phyloP scores from a whole-genome alignment of 2,888 invertebrate genomes.

The Spilosoma lubricipeda region DNA sequence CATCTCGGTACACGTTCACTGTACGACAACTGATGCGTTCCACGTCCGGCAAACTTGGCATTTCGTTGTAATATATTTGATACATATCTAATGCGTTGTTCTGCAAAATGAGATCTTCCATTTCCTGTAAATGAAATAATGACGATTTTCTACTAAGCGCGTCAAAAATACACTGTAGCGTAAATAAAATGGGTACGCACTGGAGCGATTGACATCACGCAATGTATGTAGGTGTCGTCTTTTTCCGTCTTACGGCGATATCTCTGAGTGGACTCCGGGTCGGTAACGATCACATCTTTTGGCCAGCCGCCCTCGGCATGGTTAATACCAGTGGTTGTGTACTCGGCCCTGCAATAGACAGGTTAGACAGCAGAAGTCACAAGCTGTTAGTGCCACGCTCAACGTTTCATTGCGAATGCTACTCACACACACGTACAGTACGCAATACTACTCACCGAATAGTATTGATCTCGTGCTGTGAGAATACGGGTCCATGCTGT shows the following conservation, averaged over 20 bases:
- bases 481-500: conserved; percentile 77
- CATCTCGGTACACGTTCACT: conserved; percentile 93
- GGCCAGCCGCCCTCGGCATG: conserved; percentile 95
- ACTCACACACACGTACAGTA: background rate
- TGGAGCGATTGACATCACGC: conserved; percentile 84
- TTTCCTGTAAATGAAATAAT: conserved; percentile 72
- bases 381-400: background rate
- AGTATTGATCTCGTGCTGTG: conserved; percentile 86
- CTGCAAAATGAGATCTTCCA: conserved; percentile 94
- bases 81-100: conserved; percentile 98
- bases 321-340: conserved; percentile 85
- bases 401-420: background rate
- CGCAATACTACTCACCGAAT: conserved; percentile 57
- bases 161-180: background rate
- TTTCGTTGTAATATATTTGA: conserved; percentile 93
- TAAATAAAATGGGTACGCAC: conserved; percentile 46
- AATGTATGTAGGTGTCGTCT: conserved; percentile 78
- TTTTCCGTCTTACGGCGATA: conserved; percentile 93
- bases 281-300: conserved; percentile 88
- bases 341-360: conserved; percentile 82
- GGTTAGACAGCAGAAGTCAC: background rate
- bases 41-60: conserved; percentile 87
- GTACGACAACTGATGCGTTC: conserved; percentile 90
- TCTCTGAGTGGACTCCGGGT: conserved; percentile 90
- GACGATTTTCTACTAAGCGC: background rate